Percentiles rank a stretch among this genome's conserved stretches.
phyloP scores from a whole-genome alignment of 2,797 vertebrate species.

The Aulostomus chinensis region DNA sequence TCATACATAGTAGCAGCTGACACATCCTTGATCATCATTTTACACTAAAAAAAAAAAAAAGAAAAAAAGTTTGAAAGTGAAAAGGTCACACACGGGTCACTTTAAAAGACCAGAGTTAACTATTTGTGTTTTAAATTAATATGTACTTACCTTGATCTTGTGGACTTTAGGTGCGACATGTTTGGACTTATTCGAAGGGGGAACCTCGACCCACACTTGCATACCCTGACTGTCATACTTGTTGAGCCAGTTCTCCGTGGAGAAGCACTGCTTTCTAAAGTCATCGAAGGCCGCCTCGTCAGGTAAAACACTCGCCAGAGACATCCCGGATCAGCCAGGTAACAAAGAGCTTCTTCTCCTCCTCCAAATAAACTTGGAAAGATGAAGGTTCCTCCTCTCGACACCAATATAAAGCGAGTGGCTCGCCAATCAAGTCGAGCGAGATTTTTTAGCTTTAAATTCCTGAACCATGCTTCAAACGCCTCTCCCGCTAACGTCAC shows the following conservation, averaged over 20 bases:
- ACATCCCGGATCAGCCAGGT: slow-evolving; percentile 1
- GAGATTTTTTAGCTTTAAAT: slow-evolving; percentile 64
- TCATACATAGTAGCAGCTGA: slow-evolving; percentile 79
- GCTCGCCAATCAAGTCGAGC: slow-evolving; percentile 58
- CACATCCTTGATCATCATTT: slow-evolving; percentile 74
- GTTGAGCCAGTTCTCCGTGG: slow-evolving; percentile 73
- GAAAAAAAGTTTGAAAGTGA: background rate
- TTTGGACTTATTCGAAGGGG: slow-evolving; percentile 28
- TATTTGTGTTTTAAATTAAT: background rate
- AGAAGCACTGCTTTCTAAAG: slow-evolving; percentile 77
- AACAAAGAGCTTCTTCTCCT: too few relatives aligned
- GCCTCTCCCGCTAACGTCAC: slow-evolving; percentile 36
- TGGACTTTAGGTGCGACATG: slow-evolving; percentile 66
- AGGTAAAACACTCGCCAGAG: slow-evolving; percentile 65
- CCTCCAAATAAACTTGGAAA: background rate
- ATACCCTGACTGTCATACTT: slow-evolving; percentile 75
- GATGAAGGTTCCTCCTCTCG: background rate
- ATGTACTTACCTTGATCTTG: slow-evolving; percentile 78
- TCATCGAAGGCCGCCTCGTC: slow-evolving; percentile 70
- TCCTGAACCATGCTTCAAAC: slow-evolving; percentile 58
- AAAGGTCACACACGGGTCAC: background rate
- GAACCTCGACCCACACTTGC: slow-evolving; percentile 79
- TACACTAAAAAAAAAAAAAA: slow-evolving; percentile 66
- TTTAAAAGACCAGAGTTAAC: too few relatives aligned
- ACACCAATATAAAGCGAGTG: slow-evolving; percentile 17